phyloP scores from a whole-genome alignment of 2,113 vertebrate genomes.

The Strigops habroptila region DNA sequence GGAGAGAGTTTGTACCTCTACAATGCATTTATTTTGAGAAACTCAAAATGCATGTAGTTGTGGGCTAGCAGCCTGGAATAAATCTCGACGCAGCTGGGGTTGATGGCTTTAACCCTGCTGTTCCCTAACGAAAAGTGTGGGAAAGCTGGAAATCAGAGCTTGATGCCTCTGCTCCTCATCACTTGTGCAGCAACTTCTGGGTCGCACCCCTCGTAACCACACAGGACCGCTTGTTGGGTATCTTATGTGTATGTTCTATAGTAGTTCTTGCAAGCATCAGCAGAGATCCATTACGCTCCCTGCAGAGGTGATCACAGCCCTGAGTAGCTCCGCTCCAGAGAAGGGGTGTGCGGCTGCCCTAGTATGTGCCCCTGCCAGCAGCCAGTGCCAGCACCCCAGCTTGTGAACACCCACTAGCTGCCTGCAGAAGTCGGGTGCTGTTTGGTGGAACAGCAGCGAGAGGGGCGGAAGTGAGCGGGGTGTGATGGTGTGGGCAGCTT shows the following conservation, averaged over 20 bases:
- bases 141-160: background rate
- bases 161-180: background rate
- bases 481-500: accelerated
- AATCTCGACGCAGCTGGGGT: background rate
- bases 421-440: background rate
- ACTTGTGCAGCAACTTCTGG: background rate
- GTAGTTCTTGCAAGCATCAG: background rate
- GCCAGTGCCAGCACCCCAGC: accelerated
- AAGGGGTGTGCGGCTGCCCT: background rate
- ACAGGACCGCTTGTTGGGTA: background rate
- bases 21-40: background rate
- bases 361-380: background rate
- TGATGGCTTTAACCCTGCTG: background rate
- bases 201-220: background rate
- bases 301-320: accelerated
- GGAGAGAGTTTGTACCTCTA: background rate
- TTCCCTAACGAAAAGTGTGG: background rate
- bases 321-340: background rate
- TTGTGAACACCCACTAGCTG: background rate
- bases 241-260: background rate
- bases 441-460: background rate
- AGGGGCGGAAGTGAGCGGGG: accelerated
- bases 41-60: background rate
- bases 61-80: background rate
- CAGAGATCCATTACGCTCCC: background rate